These are phyloP conservation scores for Galagoides demidoff DNA, from an alignment of 2,797 vertebrate species.

Conservation along the genomic window DNA sequence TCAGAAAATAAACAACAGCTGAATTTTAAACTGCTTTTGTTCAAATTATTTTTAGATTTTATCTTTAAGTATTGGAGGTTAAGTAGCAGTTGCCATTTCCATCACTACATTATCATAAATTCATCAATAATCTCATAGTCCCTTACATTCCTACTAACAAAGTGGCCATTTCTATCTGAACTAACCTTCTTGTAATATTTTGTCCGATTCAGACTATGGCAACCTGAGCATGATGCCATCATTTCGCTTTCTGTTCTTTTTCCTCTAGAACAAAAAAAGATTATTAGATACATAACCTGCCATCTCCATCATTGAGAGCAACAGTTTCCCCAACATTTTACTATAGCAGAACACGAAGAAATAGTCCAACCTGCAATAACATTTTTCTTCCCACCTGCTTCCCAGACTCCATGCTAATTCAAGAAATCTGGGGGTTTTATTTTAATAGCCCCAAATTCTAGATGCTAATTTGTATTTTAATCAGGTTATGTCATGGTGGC, in stretches of 20 bases:
- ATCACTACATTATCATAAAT: background rate
- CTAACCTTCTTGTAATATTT: background rate
- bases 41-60: constrained; percentile 38
- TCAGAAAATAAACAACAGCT: background rate
- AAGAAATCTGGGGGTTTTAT: background rate
- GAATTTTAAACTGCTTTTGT: background rate
- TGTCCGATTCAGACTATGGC: background rate
- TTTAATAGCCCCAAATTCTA: background rate
- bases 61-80: background rate
- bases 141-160: background rate
- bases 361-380: background rate
- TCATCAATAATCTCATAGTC: background rate
- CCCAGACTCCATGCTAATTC: background rate
- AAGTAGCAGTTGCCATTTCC: background rate
- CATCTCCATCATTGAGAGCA: background rate
- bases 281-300: constrained; percentile 29
- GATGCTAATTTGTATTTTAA: background rate
- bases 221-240: background rate
- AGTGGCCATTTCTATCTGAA: background rate
- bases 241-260: background rate
- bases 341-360: background rate
- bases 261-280: constrained; percentile 15
- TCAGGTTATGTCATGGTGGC: background rate
- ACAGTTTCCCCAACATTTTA: background rate
- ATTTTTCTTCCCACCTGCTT: constrained; percentile 26